Conservation (phyloP, 2,888 invertebrate species). For the Ephialtes manifestator region DNA sequence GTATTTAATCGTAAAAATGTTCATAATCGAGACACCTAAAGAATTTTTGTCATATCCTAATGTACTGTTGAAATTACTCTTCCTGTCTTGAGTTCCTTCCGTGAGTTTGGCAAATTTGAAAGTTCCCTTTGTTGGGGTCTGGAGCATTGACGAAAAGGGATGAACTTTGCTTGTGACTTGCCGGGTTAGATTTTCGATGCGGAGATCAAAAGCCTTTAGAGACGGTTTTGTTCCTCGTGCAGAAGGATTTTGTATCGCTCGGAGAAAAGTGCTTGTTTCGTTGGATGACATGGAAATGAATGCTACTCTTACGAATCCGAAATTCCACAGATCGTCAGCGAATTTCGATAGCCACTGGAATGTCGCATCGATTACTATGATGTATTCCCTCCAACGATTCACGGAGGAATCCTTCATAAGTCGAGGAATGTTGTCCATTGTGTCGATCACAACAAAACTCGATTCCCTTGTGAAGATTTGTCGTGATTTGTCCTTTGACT, state of each 20-base stretch:
- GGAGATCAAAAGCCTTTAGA: not conserved
- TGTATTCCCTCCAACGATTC: constrained; percentile 18
- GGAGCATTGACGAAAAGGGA: not conserved
- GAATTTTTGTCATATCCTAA: not conserved
- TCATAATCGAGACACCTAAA: not conserved
- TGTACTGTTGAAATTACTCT: too few relatives aligned
- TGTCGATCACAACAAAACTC: constrained; percentile 28
- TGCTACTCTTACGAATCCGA: not conserved
- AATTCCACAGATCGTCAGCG: not conserved
- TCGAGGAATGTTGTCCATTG: not conserved
- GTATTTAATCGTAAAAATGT: not conserved
- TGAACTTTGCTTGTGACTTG: not conserved
- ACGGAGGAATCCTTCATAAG: not conserved
- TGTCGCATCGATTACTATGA: constrained; percentile 8
- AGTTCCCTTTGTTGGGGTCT: not conserved
- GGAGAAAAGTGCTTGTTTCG: not conserved
- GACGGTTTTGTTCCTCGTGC: not conserved
- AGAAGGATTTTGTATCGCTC: not conserved
- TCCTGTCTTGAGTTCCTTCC: not conserved
- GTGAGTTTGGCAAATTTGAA: constrained; percentile 7
- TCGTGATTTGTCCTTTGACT: not conserved
- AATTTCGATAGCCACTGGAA: not conserved
- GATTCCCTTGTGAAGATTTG: not conserved
- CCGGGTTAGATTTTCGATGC: not conserved
- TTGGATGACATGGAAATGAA: not conserved